Evolutionary conservation across 2,113 vertebrate species (phyloP), one percentile per base, ranked within the genome.

Genomic region (Phaethornis superciliosus): DNA sequence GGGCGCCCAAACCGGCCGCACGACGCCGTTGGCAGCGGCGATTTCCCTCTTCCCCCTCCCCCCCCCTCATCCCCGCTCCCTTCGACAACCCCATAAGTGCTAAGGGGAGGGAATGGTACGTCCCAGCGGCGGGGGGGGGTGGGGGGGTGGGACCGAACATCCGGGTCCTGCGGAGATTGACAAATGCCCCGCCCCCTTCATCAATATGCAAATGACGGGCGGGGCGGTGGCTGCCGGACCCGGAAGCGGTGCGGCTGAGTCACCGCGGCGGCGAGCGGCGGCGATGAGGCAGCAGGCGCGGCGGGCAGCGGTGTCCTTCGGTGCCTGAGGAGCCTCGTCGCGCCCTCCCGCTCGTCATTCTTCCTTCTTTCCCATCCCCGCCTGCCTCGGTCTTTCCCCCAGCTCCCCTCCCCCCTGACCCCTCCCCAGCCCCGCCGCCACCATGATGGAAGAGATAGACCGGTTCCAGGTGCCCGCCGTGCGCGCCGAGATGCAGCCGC

Each of bases 381-480:
- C 27, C 47, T 40, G 37, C 37, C 35, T 46, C 46, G 17, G 17
- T 46, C 46, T 19, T 49, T 49, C 11, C 47, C 11, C 18, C 47
- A 49, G 8, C 47, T 17, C 46, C 17, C 46, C 5, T 18, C 46
- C 46, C 7, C 46, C 46, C 68, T n/a, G n/a, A n/a, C n/a, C n/a
- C n/a, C n/a, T n/a, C n/a, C n/a, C 12, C 94, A 79, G 78, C 69
- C 77, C 81, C 71, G 92, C 96, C 94, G 97, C 94, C 97, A 99
- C 98, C 97, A 99, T 99, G 99, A 99, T 99, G 99, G 99, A 99
- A 97, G 99, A 99, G 97, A 99, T 99, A 95, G 99, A 99, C 98
- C 98, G 99, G 96, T 99, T 99, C 97, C 99, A 99, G 96, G 99
- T 99, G 84, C 99, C 99, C 95, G 98, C 98, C 92, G 98, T 98